Evolutionary conservation across 2,113 vertebrate species (phyloP).

Genomic region (Meriones unguiculatus): DNA sequence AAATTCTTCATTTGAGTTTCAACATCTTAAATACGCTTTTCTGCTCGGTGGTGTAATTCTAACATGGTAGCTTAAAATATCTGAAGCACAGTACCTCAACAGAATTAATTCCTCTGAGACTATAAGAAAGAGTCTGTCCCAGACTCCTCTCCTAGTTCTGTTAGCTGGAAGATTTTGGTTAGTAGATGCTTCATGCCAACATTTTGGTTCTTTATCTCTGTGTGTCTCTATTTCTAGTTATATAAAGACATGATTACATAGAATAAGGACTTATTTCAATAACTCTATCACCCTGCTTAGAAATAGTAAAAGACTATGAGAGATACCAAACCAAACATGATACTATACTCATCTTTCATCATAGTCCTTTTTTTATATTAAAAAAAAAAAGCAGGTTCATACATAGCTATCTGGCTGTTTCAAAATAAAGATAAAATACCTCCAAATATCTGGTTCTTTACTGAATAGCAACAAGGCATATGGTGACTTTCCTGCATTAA

Average conservation of each 20-base stretch:
- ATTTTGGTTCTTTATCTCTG: background rate
- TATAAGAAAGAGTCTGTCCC: background rate
- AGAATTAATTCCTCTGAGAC: background rate
- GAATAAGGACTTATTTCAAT: background rate
- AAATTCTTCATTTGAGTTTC: background rate
- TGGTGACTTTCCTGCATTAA: background rate
- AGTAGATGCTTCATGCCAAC: background rate
- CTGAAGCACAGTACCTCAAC: background rate
- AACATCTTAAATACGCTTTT: background rate
- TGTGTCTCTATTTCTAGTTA: background rate
- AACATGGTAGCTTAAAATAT: background rate
- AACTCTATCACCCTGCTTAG: background rate
- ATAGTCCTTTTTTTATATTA: background rate
- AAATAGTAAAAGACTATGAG: background rate
- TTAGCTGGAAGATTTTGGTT: background rate
- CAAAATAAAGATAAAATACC: background rate
- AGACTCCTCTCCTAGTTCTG: background rate
- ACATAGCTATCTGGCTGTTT: background rate
- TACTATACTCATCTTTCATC: background rate
- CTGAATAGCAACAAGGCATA: background rate
- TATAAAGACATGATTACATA: background rate
- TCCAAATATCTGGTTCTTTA: background rate
- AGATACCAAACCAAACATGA: background rate
- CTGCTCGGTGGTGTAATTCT: background rate
- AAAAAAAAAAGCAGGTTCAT: background rate